Evolutionary conservation across 64 coral and sea anemone genomes (phyloP).

Genomic region (Acropora tenuis): DNA sequence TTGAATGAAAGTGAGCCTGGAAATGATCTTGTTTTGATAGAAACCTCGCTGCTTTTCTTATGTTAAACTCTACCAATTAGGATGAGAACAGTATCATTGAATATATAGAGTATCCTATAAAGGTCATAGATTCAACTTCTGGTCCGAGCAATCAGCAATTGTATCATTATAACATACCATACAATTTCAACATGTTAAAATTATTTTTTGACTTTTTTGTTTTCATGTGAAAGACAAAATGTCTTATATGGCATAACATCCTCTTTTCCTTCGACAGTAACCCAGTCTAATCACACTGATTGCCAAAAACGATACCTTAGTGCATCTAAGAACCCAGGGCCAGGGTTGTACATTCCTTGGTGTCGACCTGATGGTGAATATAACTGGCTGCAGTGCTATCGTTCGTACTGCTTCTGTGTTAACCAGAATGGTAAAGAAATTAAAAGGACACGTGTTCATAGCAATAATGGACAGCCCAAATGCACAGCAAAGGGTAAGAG

Average conservation of each 20-base stretch:
- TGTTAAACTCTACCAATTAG: no score
- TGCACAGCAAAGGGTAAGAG: slow-evolving; percentile 41
- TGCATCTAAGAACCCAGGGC: slow-evolving; percentile 35
- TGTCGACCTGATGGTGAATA: slow-evolving; percentile 68
- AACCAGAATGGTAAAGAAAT: slow-evolving; percentile 56
- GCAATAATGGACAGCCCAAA: slow-evolving; percentile 60
- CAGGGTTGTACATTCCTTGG: slow-evolving; percentile 65
- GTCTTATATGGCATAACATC: no score
- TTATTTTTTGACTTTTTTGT: not conserved
- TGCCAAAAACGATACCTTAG: slow-evolving; percentile 65
- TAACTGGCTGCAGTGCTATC: slow-evolving; percentile 69
- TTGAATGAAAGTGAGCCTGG: no score
- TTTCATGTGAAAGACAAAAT: no score
- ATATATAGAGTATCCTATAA: no score
- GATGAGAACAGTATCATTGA: no score
- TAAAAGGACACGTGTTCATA: slow-evolving; percentile 51
- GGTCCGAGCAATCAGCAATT: not conserved
- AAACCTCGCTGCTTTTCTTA: no score
- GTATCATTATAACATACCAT: not conserved
- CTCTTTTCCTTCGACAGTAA: not conserved
- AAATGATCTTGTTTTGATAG: no score
- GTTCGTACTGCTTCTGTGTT: slow-evolving; percentile 78
- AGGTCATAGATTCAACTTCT: no score
- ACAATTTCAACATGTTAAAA: not conserved
- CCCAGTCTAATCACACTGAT: slow-evolving; percentile 35